These are phyloP conservation scores for Selenia dentaria DNA, from an alignment of 2,888 invertebrate species.

Conservation along the genomic window DNA sequence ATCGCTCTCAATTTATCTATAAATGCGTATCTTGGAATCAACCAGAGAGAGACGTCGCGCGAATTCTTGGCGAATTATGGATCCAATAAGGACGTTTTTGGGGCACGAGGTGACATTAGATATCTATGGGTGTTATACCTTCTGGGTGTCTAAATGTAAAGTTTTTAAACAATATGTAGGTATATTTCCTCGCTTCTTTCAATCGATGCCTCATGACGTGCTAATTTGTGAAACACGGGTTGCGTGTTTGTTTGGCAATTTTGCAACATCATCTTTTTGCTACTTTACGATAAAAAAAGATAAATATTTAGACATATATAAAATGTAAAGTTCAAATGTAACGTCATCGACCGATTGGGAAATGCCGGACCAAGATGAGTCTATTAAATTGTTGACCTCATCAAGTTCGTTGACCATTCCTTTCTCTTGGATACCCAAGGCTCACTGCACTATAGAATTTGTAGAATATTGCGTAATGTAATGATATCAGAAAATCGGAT, in stretches of 20 bases:
- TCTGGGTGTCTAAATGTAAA: too few species aligned
- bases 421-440: slow-evolving; percentile 16
- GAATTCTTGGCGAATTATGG: too few species aligned
- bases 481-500: slow-evolving; percentile 1
- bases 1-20: too few species aligned
- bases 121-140: too few species aligned
- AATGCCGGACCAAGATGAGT: slow-evolving; percentile 10
- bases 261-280: background rate
- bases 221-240: background rate
- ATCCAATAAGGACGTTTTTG: too few species aligned
- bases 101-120: too few species aligned
- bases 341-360: slow-evolving; percentile 10
- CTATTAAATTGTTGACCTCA: slow-evolving; percentile 16
- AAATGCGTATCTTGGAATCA: too few species aligned
- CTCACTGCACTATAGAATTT: slow-evolving; percentile 11
- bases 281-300: background rate
- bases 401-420: slow-evolving; percentile 31
- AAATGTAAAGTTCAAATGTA: slow-evolving; percentile 3
- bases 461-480: too few species aligned
- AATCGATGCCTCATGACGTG: background rate
- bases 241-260: background rate
- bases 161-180: too few species aligned
- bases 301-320: slow-evolving; percentile 1
- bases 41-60: too few species aligned
- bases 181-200: too few species aligned